Evolutionary conservation across 37 sponge, comb jelly and placozoan genomes (phyloP).

Genomic region (Bolinopsis microptera): DNA sequence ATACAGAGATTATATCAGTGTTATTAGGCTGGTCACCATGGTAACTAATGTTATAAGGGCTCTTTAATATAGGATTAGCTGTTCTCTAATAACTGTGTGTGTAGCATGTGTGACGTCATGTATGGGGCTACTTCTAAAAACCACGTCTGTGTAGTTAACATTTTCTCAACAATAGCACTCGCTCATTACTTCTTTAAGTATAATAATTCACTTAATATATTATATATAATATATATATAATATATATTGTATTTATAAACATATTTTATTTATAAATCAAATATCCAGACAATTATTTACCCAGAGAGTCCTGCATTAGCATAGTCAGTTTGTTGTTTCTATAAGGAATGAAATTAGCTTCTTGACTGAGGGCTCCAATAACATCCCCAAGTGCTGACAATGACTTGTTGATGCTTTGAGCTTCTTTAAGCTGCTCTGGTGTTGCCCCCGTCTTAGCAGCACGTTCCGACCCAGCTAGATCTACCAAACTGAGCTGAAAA

Average conservation of each 20-base stretch:
- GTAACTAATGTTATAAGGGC: not conserved
- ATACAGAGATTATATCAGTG: not conserved
- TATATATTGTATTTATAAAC: no score
- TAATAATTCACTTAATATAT: no score
- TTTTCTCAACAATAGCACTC: no score
- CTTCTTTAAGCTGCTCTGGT: slow-evolving; percentile 72
- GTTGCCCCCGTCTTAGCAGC: slow-evolving; percentile 75
- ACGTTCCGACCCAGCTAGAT: slow-evolving; percentile 74
- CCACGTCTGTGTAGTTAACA: no score
- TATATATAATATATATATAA: no score
- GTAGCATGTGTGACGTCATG: not conserved
- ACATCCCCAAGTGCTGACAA: slow-evolving; percentile 72
- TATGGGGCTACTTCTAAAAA: no score
- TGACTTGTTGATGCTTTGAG: slow-evolving; percentile 74
- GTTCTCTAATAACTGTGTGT: not conserved
- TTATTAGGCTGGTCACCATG: not conserved
- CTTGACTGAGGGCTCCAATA: slow-evolving; percentile 68
- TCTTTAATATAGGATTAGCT: not conserved
- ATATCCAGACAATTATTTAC: no score
- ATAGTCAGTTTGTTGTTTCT: slow-evolving; percentile 73
- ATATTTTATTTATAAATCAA: no score
- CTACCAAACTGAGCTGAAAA: slow-evolving; percentile 72
- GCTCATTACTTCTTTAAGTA: no score
- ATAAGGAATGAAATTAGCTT: slow-evolving; percentile 69
- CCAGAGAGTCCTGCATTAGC: slow-evolving; percentile 76